Evolutionary conservation across 1,140 invertebrate genomes (phyloP).

Genomic region (Listronotus oregonensis): DNA sequence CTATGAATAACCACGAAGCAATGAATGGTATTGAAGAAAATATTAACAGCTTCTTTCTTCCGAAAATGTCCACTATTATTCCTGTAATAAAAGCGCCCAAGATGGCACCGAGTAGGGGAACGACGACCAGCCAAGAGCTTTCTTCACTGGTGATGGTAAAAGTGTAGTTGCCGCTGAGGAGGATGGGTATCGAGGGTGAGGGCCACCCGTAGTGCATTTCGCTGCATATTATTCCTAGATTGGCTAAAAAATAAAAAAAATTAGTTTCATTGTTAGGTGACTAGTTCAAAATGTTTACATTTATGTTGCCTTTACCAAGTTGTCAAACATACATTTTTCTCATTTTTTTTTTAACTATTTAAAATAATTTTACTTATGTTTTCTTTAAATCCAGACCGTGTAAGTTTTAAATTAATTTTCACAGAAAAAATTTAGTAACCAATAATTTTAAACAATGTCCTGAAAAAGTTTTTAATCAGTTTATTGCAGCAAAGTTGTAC

Average conservation of each 20-base stretch:
- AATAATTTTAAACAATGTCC: too few species aligned
- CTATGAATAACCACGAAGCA: conserved; percentile 68
- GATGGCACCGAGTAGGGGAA: conserved; percentile 66
- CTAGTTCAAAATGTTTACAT: background rate
- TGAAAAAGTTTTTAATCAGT: too few species aligned
- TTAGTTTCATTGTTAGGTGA: background rate
- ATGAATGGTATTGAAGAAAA: conserved; percentile 62
- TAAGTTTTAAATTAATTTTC: too few species aligned
- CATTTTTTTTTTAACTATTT: background rate
- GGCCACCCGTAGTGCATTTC: conserved; percentile 51
- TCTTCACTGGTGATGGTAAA: conserved; percentile 50
- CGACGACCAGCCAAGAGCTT: conserved; percentile 66
- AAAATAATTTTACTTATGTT: too few species aligned
- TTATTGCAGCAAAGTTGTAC: too few species aligned
- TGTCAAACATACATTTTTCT: background rate
- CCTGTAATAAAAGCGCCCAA: conserved; percentile 62
- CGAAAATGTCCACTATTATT: conserved; percentile 63
- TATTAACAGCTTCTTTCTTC: conserved; percentile 66
- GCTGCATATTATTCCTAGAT: conserved; percentile 43
- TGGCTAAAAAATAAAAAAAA: conserved; percentile 23
- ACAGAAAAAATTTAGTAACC: too few species aligned
- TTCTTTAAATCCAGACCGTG: too few species aligned
- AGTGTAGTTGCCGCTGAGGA: conserved; percentile 44
- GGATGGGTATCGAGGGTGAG: conserved; percentile 43
- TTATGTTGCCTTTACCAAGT: background rate